Percentiles rank a stretch among this genome's conserved stretches.
Evolutionary conservation across 2,797 vertebrate species (phyloP).

Genomic region (Passerculus sandwichensis): DNA sequence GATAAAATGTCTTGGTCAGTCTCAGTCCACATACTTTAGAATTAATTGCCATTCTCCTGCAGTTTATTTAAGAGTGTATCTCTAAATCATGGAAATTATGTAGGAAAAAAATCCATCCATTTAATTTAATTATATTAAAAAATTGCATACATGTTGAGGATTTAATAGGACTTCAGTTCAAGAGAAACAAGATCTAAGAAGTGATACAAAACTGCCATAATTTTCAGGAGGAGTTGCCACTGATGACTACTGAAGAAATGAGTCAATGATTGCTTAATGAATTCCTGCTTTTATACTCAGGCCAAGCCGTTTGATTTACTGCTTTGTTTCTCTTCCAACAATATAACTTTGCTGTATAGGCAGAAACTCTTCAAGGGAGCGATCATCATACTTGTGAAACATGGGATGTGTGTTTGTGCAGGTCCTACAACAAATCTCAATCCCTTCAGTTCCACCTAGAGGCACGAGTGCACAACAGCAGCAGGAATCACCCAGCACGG

Average conservation of each 20-base stretch:
- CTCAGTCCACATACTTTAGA: background rate
- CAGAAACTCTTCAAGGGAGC: background rate
- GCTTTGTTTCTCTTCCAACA: background rate
- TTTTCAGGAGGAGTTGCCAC: background rate
- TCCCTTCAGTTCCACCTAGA: constrained; percentile 61
- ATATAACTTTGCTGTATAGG: background rate
- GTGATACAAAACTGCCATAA: background rate
- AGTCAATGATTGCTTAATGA: background rate
- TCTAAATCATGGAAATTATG: background rate
- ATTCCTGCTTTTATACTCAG: background rate
- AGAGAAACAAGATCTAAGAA: background rate
- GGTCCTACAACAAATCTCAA: background rate
- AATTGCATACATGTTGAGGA: background rate
- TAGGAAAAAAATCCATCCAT: background rate
- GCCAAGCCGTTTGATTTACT: background rate
- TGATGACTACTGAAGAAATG: background rate
- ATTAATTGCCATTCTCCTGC: background rate
- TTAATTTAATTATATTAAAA: background rate
- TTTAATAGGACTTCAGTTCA: background rate
- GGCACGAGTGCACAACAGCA: constrained; percentile 26
- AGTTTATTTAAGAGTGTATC: background rate
- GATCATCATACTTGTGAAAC: background rate
- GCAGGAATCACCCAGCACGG: background rate
- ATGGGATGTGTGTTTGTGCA: background rate
- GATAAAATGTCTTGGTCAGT: background rate